phyloP scores from a whole-genome alignment of 2,888 invertebrate genomes.

The Neoscelio sp. region DNA sequence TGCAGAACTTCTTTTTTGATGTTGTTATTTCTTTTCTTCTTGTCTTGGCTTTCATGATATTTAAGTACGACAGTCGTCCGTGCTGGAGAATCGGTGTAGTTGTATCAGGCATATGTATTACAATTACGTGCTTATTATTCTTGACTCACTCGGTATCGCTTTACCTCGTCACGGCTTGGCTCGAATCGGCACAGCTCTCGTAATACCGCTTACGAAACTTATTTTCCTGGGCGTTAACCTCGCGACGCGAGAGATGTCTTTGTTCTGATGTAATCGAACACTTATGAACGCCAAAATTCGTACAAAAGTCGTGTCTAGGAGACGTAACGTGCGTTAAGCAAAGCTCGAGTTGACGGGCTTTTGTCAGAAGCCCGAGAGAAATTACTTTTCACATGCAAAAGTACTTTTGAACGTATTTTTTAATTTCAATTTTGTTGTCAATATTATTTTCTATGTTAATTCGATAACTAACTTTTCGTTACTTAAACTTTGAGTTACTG shows the following conservation, averaged over 20 bases:
- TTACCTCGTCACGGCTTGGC: constrained; percentile 65
- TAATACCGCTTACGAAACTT: constrained; percentile 68
- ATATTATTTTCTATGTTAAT: neutral
- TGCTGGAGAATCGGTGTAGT: constrained; percentile 42
- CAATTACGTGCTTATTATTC: constrained; percentile 68
- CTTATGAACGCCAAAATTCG: constrained; percentile 39
- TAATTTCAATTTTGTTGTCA: neutral
- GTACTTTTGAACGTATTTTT: too few species aligned
- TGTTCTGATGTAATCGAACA: constrained; percentile 54
- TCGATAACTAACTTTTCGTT: too few species aligned
- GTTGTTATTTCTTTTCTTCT: neutral
- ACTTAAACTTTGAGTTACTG: too few species aligned
- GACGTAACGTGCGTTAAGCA: neutral
- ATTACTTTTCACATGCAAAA: too few species aligned
- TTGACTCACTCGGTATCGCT: constrained; percentile 63
- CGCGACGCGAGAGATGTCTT: constrained; percentile 60
- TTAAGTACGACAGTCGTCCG: constrained; percentile 24
- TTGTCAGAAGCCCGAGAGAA: too few species aligned
- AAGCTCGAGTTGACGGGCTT: too few species aligned
- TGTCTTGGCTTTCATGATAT: constrained; percentile 19
- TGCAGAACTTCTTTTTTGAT: neutral
- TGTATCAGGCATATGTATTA: constrained; percentile 58
- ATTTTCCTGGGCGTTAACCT: constrained; percentile 67
- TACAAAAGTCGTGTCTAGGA: constrained; percentile 14
- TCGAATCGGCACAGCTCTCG: constrained; percentile 65